Evolutionary conservation across 2,888 invertebrate genomes (phyloP).

Genomic region (Drosophila atroscutellata): DNA sequence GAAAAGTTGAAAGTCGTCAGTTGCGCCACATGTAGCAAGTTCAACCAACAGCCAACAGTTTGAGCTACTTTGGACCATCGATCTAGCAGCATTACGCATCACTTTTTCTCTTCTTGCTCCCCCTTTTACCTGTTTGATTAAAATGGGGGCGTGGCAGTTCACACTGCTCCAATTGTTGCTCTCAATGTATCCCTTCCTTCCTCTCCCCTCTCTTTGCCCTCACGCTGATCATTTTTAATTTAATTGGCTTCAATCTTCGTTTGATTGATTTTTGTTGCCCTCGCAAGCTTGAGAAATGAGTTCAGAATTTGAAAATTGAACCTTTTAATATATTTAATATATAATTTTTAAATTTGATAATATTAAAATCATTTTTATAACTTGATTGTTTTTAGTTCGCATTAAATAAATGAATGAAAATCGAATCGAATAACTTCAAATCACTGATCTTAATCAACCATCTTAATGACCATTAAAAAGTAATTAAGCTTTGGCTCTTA

Average conservation of each 20-base stretch:
- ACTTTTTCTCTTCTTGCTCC: constrained; percentile 1
- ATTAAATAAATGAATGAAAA: not conserved
- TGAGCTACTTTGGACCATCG: constrained; percentile 19
- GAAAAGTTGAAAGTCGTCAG: constrained; percentile 41
- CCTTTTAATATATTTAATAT: too few species aligned
- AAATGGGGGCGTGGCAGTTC: constrained; percentile 30
- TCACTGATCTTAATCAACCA: not conserved
- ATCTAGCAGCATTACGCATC: constrained; percentile 36
- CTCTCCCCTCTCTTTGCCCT: not conserved
- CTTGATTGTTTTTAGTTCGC: not conserved
- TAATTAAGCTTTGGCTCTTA: not conserved
- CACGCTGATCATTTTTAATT: constrained; percentile 13
- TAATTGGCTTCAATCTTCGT: constrained; percentile 26
- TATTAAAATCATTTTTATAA: not conserved
- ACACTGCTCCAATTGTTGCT: constrained; percentile 32
- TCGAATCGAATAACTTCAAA: not conserved
- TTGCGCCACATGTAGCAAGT: constrained; percentile 16
- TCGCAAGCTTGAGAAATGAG: too few species aligned
- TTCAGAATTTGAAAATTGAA: too few species aligned
- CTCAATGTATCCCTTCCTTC: not conserved
- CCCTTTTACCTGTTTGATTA: constrained; percentile 13
- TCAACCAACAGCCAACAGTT: constrained; percentile 3
- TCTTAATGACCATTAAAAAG: too few species aligned
- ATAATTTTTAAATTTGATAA: too few species aligned
- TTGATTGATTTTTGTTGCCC: not conserved